Evolutionary conservation across 2,888 invertebrate species (phyloP).

Genomic region (Apomyelois bistriatella): DNA sequence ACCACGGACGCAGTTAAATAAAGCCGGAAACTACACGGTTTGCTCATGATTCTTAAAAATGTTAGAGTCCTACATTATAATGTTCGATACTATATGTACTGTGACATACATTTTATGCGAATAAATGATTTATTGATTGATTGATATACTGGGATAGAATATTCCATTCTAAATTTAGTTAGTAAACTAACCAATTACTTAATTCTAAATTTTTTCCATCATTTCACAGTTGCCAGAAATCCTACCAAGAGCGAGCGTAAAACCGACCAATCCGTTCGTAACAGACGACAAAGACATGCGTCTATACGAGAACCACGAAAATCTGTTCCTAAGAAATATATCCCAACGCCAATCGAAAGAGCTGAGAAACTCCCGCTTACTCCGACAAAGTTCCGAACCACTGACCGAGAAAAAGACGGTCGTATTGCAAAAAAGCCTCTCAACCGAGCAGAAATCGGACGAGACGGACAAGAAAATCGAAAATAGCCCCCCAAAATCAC

Average conservation of each 20-base stretch:
- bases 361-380: slow-evolving; percentile 50
- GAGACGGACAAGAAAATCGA: slow-evolving; percentile 36
- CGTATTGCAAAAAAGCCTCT: slow-evolving; percentile 59
- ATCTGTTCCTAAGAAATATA: slow-evolving; percentile 61
- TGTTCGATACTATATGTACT: no score
- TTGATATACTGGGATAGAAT: no score
- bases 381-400: slow-evolving; percentile 68
- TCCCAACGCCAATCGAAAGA: slow-evolving; percentile 68
- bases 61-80: no score
- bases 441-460: slow-evolving; percentile 54
- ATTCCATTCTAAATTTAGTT: no score
- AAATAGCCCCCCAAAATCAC: slow-evolving; percentile 53
- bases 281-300: slow-evolving; percentile 51
- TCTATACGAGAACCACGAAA: slow-evolving; percentile 69
- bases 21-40: no score
- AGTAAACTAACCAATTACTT: no score
- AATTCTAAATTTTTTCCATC: neutral
- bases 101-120: no score
- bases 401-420: slow-evolving; percentile 49
- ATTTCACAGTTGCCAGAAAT: slow-evolving; percentile 60
- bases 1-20: no score
- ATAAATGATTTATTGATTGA: no score
- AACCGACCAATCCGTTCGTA: slow-evolving; percentile 59
- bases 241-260: slow-evolving; percentile 50
- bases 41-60: no score